These are phyloP conservation scores for Quadroppia sp. DNA, from an alignment of 2,888 invertebrate genomes.

Conservation along the genomic window DNA sequence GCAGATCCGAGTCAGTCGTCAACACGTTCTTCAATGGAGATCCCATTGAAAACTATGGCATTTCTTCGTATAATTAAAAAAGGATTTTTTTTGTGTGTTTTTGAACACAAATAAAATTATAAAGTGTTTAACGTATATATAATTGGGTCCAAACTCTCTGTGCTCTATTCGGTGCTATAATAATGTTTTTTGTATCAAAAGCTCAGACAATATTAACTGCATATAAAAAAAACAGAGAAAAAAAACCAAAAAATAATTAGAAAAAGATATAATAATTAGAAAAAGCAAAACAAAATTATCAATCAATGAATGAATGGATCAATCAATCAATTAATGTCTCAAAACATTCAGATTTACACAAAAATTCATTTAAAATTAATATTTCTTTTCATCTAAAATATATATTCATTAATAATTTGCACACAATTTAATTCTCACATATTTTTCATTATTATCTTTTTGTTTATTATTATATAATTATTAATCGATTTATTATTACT, in stretches of 20 bases:
- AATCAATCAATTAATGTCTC: neutral
- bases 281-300: neutral
- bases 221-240: neutral
- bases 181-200: neutral
- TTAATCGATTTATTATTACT: constrained; percentile 3
- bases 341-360: constrained; percentile 8
- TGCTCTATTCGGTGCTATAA: neutral
- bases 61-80: too few relatives aligned
- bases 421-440: constrained; percentile 15
- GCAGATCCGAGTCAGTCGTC: neutral
- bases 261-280: too few relatives aligned
- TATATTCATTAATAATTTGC: constrained; percentile 26
- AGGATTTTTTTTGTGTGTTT: too few relatives aligned
- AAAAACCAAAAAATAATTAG: neutral
- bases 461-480: neutral
- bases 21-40: neutral
- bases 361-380: neutral
- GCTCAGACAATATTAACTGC: constrained; percentile 8
- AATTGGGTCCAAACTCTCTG: constrained; percentile 8
- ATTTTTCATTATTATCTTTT: constrained; percentile 12
- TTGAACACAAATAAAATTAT: too few relatives aligned
- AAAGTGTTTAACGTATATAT: neutral
- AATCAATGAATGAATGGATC: too few relatives aligned
- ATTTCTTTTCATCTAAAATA: constrained; percentile 16
- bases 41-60: too few relatives aligned